Evolutionary conservation across 2,113 vertebrate genomes (phyloP).

Genomic region (Menura novaehollandiae): DNA sequence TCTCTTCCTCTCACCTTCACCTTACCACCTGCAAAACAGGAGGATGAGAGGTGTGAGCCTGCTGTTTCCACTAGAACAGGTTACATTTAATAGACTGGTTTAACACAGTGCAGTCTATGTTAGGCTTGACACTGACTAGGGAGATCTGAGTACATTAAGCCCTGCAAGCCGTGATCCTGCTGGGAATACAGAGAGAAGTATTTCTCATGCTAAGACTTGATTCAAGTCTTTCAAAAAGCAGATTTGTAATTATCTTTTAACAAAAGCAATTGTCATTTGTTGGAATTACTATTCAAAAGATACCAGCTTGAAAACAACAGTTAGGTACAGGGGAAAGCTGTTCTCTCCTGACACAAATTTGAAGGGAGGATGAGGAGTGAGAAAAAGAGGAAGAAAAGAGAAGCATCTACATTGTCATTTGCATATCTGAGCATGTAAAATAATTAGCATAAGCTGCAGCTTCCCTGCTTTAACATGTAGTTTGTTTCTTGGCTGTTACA

Average conservation of each 20-base stretch:
- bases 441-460: constrained; percentile 9
- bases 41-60: constrained; percentile 8
- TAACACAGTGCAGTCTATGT: not conserved
- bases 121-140: constrained; percentile 9
- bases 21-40: constrained; percentile 81
- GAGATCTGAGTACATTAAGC: not conserved
- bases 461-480: not conserved
- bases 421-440: constrained; percentile 15
- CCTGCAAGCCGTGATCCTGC: constrained; percentile 1
- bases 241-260: not conserved
- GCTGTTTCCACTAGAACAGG: not conserved
- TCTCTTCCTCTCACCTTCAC: constrained; percentile 82
- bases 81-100: not conserved
- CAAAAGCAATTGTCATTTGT: rapidly evolving
- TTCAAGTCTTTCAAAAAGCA: not conserved
- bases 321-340: not conserved
- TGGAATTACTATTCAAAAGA: not conserved
- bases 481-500: constrained; percentile 2
- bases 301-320: not conserved
- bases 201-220: not conserved
- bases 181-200: not conserved
- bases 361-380: not conserved
- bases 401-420: not conserved
- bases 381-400: not conserved
- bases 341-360: not conserved